A percentile compares a stretch with the other conserved stretches of the same genome.
phyloP scores from a whole-genome alignment of 1,140 invertebrate genomes.

The Bathynomus jamesi region DNA sequence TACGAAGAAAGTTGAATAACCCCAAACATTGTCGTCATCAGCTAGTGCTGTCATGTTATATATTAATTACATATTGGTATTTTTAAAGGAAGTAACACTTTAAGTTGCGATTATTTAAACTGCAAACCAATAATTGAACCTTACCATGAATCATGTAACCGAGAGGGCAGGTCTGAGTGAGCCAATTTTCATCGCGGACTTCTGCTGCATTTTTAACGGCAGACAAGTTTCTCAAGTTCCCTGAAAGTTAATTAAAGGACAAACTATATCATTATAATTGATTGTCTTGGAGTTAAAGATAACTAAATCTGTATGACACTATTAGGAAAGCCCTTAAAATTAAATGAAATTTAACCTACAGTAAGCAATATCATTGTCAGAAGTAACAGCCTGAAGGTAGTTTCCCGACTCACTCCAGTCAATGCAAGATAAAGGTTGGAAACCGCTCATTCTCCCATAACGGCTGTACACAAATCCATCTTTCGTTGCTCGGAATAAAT shows the following conservation, averaged over 20 bases:
- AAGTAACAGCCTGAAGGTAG: constrained; percentile 79
- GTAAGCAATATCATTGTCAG: constrained; percentile 82
- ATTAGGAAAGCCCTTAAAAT: too few relatives aligned
- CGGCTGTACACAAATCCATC: constrained; percentile 82
- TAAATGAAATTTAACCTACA: too few relatives aligned
- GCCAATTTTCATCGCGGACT: constrained; percentile 84
- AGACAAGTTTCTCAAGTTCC: constrained; percentile 74
- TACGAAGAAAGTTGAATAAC: too few relatives aligned
- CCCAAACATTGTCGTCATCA: too few relatives aligned
- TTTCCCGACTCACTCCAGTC: constrained; percentile 87
- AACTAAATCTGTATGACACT: too few relatives aligned
- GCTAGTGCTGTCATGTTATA: too few relatives aligned
- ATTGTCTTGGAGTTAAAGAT: too few relatives aligned
- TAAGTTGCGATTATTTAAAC: too few relatives aligned
- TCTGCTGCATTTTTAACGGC: constrained; percentile 73
- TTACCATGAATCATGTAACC: constrained; percentile 74
- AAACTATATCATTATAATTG: too few relatives aligned
- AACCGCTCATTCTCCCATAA: constrained; percentile 72
- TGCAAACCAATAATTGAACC: too few relatives aligned
- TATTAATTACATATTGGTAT: too few relatives aligned
- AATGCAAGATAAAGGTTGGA: constrained; percentile 68
- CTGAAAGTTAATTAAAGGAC: constrained; percentile 46
- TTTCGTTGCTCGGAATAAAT: constrained; percentile 70
- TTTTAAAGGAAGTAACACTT: too few relatives aligned
- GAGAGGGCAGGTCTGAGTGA: constrained; percentile 71